Evolutionary conservation across 2,888 invertebrate species (phyloP), one percentile per base, ranked within the genome.

Genomic region (Vanessa cardui): DNA sequence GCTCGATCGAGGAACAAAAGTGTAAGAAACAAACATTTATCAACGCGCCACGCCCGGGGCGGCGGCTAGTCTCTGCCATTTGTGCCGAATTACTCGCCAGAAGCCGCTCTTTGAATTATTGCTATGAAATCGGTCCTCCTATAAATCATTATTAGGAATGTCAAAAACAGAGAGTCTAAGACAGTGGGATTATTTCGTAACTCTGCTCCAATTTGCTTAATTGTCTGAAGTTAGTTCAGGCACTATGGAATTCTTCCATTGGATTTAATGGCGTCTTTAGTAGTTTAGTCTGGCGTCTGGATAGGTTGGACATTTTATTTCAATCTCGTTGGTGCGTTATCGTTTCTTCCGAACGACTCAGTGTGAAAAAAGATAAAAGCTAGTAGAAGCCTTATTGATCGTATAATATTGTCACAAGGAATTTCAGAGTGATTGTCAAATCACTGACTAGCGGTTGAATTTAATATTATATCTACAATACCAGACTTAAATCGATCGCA

Each of bases 111-210:
- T 52, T 65, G 69, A 66, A 64, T 69, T 69, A 69, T 66, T 66
- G 66, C 39, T 45, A 49, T 47, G 50, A 64, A 62, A 69, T 69
- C 63, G 64, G 63, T 62, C 64, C 47, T 49, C 58, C 62, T 66
- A 56, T 66, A 66, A 66, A 66, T 66, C 66, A 66, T 66, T 66
- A 66, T 66, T 62, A 66, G 62, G 16, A 66, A 62, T 50, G 66
- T 66, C 66, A 58, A 62, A 66, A 62, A 62, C 66, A 66, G 66
- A 54, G 44, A 20, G 47, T n/a, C 20, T 47, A 44, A 71, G 71
- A 71, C 69, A 69, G 64, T 58, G 64, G 31, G 66, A 70, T 67
- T 59, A 66, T 70, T 64, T 58, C 52, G 58, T 59, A 46, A 66
- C 56, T 60, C 59, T 45, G n/a, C 31, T 49, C 65, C 64, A 66